phyloP scores from a whole-genome alignment of 2,888 invertebrate genomes.

The Thecocarcelia acutangulata region DNA sequence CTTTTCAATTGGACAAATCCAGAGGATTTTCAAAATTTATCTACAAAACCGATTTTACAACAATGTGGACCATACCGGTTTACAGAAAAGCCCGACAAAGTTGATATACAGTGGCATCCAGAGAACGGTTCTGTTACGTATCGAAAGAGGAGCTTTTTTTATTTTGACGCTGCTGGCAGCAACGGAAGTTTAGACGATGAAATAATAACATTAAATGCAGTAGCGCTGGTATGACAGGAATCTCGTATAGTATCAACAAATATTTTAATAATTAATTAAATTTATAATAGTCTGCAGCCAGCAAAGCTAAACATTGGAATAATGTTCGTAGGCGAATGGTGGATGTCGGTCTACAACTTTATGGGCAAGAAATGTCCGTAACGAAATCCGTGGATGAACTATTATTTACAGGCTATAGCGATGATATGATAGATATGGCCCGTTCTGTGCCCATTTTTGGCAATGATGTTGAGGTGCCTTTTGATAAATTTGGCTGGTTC shows the following conservation, averaged over 20 bases:
- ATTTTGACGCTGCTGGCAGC: conserved; percentile 82
- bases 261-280: conserved; percentile 5
- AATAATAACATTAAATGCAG: conserved; percentile 84
- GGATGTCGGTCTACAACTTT: conserved; percentile 84
- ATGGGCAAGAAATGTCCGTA: conserved; percentile 83
- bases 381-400: conserved; percentile 86
- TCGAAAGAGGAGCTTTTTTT: conserved; percentile 86
- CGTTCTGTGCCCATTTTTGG: conserved; percentile 83
- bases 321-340: conserved; percentile 84
- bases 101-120: conserved; percentile 87
- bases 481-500: conserved; percentile 93
- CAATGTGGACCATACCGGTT: conserved; percentile 86
- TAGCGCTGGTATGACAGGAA: conserved; percentile 86
- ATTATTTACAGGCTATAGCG: conserved; percentile 91
- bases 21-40: conserved; percentile 84
- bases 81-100: conserved; percentile 85
- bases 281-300: conserved; percentile 82
- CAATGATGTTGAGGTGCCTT: conserved; percentile 83
- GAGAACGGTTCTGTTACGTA: conserved; percentile 89
- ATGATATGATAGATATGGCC: conserved; percentile 87
- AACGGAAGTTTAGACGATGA: conserved; percentile 72
- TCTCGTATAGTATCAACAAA: not conserved
- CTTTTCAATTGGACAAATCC: conserved; percentile 92
- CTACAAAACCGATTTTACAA: conserved; percentile 83
- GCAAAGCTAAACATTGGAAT: conserved; percentile 83